Evolutionary conservation across 2,113 vertebrate genomes (phyloP).

Genomic region (Anser brachyrhynchus): DNA sequence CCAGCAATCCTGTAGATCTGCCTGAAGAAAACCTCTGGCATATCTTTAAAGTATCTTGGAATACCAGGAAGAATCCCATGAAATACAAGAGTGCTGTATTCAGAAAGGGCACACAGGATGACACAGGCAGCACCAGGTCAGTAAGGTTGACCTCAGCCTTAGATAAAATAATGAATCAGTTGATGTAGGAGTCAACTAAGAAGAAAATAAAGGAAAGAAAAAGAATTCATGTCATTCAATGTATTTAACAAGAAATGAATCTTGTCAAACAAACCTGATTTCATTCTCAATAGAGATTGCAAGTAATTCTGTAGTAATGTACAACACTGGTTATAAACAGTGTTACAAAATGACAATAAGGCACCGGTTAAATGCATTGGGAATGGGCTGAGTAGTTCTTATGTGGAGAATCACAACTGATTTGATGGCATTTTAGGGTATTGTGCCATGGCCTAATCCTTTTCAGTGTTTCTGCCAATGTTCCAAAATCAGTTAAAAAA

Average conservation of each 20-base stretch:
- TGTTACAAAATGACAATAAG: not conserved
- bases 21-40: not conserved
- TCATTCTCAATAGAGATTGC: not conserved
- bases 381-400: not conserved
- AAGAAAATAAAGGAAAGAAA: not conserved
- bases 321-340: not conserved
- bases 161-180: not conserved
- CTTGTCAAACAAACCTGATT: not conserved
- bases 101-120: not conserved
- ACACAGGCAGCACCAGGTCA: slow-evolving; percentile 13
- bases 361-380: not conserved
- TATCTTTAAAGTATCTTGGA: not conserved
- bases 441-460: not conserved
- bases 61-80: not conserved
- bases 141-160: not conserved
- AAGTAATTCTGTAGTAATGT: not conserved
- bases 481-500: not conserved
- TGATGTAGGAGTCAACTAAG: not conserved
- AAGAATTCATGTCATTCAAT: not conserved
- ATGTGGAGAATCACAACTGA: not conserved
- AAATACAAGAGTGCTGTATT: not conserved
- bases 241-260: not conserved
- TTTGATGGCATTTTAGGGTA: not conserved
- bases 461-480: not conserved
- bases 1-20: not conserved